Evolutionary conservation across 1,140 invertebrate genomes (phyloP).

Genomic region (Cyclina sinensis): DNA sequence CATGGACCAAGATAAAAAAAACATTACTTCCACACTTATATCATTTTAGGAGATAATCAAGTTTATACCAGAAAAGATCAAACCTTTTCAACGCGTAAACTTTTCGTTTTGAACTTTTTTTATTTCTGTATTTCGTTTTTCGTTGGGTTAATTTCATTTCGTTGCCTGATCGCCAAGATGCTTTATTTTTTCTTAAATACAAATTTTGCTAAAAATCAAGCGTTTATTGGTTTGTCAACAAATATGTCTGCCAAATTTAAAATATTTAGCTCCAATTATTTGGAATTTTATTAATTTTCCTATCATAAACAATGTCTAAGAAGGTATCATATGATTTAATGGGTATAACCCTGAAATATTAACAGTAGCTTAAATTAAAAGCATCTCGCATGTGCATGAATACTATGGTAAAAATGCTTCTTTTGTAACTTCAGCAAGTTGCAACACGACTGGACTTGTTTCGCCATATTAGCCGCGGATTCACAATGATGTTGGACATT

Average conservation of each 20-base stretch:
- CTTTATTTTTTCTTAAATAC: background rate
- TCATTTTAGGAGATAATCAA: no score
- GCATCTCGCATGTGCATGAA: conserved; percentile 21
- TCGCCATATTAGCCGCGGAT: conserved; percentile 26
- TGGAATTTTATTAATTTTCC: background rate
- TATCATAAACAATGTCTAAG: conserved; percentile 23
- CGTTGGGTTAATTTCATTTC: background rate
- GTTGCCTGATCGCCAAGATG: background rate
- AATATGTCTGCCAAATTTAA: conserved; percentile 65
- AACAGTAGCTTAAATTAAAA: background rate
- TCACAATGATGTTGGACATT: conserved; percentile 44
- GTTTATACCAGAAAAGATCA: no score
- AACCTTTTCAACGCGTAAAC: no score
- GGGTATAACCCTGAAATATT: background rate
- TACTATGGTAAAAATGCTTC: background rate
- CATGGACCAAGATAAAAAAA: no score
- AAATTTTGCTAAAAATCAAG: background rate
- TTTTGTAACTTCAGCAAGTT: conserved; percentile 19
- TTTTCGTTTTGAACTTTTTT: no score
- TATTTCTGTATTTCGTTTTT: background rate
- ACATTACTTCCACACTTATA: no score
- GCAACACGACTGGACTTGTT: conserved; percentile 51
- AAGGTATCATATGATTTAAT: conserved; percentile 28
- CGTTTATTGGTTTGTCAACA: conserved; percentile 51
- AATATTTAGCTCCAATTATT: background rate